Base-by-base conservation (phyloP, 2,888 invertebrate species). In the Eutolmus rufibarbis region DNA sequence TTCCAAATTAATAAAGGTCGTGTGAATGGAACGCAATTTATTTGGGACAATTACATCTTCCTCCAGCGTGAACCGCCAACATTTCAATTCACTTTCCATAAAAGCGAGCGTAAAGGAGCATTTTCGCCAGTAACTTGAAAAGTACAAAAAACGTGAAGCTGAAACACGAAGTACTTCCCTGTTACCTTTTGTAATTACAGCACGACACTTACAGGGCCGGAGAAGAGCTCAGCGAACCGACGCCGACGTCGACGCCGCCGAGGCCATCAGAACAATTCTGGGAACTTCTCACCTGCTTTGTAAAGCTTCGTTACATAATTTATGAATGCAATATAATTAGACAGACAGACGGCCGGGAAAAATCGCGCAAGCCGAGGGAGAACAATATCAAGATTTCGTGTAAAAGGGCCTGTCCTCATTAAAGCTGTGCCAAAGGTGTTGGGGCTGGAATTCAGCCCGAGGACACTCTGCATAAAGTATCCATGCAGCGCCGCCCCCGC, bases 311-410 rank as follows among this genome's bases (percentile, higher is more conserved):
- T 84, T 84, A 84, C 82, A 84, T 84, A 84, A 84, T 84, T 84
- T 84, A 84, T 66, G 82, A 84, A 84, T 84, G 82, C 82, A 84
- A 84, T 84, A 34, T 84, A 84, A 84, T 84, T 84, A 84, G 82
- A 84, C 82, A 84, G 66, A 84, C 66, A 84, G 66, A 84, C 82
- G 40, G 79, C 37, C 79, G 28, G 57, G 66, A 46, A 66, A 84
- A 84, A 66, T 37, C 31, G 46, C 66, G 34, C 31, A 37, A 31
- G 31, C 28, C 12, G 40, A 16, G 31, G 56, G 40, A 84, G 82
- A 57, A 66, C 82, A 57, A 66, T 84, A 37, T 84, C 82, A 57
- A 56, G 82, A 84, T 66, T 84, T 84, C 40, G 66, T 84, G 82
- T 84, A 84, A 19, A 34, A 84, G 82, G 31, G 23, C 66, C 66